Evolutionary conservation across 1,140 invertebrate genomes (phyloP).

Genomic region (Spodoptera frugiperda): DNA sequence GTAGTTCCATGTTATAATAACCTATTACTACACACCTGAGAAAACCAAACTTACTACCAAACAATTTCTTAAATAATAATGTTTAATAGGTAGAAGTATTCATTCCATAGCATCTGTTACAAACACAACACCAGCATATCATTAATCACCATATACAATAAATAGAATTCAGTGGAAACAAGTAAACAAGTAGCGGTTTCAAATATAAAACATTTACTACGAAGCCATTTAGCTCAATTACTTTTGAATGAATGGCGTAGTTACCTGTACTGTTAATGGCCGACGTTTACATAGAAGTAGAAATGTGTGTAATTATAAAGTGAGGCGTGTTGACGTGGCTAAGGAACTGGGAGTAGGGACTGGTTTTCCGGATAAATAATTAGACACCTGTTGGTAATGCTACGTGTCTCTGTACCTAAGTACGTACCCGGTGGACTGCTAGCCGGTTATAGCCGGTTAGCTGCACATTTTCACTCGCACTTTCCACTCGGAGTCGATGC

Average conservation of each 20-base stretch:
- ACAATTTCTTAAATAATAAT: neutral
- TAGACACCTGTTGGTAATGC: conserved; percentile 49
- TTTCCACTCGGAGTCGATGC: conserved; percentile 48
- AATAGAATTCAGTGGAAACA: too few relatives aligned
- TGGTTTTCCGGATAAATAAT: conserved; percentile 56
- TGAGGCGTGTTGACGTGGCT: neutral
- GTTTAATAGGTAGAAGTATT: neutral
- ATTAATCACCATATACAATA: too few relatives aligned
- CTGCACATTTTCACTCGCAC: conserved; percentile 62
- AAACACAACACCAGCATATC: too few relatives aligned
- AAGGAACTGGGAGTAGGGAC: conserved; percentile 14
- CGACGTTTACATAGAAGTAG: conserved; percentile 23
- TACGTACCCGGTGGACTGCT: neutral
- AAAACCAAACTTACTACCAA: too few relatives aligned
- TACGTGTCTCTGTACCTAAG: conserved; percentile 14
- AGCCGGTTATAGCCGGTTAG: conserved; percentile 48
- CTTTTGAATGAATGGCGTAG: conserved; percentile 15
- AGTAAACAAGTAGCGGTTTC: neutral
- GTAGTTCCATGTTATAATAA: too few relatives aligned
- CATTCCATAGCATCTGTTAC: too few relatives aligned
- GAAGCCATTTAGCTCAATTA: conserved; percentile 12
- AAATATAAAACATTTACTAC: conserved; percentile 1
- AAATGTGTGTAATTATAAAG: conserved; percentile 26
- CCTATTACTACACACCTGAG: too few relatives aligned
- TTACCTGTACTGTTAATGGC: neutral